Conservation (phyloP, 2,797 vertebrate species). For the Arrhamphus sclerolepis region DNA sequence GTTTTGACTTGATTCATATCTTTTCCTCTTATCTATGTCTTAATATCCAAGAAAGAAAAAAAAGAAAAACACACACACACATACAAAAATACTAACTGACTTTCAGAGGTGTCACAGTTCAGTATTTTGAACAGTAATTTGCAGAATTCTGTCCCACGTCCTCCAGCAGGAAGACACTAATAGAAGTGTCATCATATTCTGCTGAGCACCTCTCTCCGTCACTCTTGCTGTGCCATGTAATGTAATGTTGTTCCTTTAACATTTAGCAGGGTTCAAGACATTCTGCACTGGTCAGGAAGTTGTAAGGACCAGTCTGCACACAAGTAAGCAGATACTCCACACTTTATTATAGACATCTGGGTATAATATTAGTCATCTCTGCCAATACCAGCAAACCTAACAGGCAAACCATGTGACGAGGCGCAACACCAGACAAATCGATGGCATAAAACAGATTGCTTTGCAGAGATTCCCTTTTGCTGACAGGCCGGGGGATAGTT, state of each 20-base stretch:
- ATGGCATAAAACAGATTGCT: conserved; percentile 86
- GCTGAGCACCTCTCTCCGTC: conserved; percentile 64
- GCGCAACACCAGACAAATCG: conserved; percentile 80
- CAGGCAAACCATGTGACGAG: conserved; percentile 80
- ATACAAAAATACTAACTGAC: conserved; percentile 9
- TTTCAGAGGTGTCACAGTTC: conserved; percentile 29
- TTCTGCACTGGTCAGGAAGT: conserved; percentile 80
- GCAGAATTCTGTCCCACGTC: conserved; percentile 51
- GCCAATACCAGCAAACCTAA: conserved; percentile 82
- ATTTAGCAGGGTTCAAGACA: conserved; percentile 80
- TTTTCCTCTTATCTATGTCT: too few relatives aligned
- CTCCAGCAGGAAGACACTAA: conserved; percentile 58
- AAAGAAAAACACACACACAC: not conserved
- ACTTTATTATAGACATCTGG: conserved; percentile 86
- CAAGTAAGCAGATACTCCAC: conserved; percentile 83
- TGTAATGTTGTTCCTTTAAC: conserved; percentile 79
- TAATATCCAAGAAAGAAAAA: too few relatives aligned
- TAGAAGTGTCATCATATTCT: conserved; percentile 78
- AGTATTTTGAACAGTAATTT: conserved; percentile 32
- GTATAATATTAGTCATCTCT: conserved; percentile 88
- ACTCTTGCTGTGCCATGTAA: conserved; percentile 64
- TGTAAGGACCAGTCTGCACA: conserved; percentile 75
- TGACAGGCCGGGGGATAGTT: conserved; percentile 82
- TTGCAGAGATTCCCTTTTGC: conserved; percentile 80
- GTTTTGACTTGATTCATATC: too few relatives aligned